A percentile compares a stretch with the other conserved stretches of the same genome.
Conservation (phyloP, 2,888 invertebrate species). For the Acrocera orbiculus region DNA sequence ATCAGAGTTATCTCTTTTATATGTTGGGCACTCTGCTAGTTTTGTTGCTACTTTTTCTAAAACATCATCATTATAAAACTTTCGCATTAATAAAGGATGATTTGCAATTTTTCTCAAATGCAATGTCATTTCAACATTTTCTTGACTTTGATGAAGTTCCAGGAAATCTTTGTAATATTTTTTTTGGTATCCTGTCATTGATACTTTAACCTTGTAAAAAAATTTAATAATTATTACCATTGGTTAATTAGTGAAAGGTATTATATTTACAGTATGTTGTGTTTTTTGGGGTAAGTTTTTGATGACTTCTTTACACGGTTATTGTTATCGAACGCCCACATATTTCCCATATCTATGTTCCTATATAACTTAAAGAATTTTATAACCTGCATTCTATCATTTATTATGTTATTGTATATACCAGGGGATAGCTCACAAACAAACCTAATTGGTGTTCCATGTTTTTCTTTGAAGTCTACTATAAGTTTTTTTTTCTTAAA, state of each 20-base stretch:
- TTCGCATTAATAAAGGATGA: constrained; percentile 74
- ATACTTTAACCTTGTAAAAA: constrained; percentile 31
- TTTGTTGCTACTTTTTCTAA: constrained; percentile 48
- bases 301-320: constrained; percentile 73
- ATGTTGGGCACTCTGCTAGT: constrained; percentile 45
- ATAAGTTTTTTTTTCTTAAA: no score
- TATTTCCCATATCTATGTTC: no score
- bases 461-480: no score
- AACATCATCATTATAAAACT: constrained; percentile 47
- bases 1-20: constrained; percentile 58
- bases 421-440: no score
- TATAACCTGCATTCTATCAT: no score
- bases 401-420: no score
- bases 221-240: no score
- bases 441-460: no score
- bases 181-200: constrained; percentile 56
- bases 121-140: constrained; percentile 62
- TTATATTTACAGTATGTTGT: constrained; percentile 39
- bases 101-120: constrained; percentile 86
- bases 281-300: constrained; percentile 70
- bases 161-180: constrained; percentile 56
- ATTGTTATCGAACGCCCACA: constrained; percentile 71
- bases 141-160: constrained; percentile 44
- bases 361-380: no score
- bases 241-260: no score